Evolutionary conservation across 2,888 invertebrate species (phyloP).

Genomic region (Limnephilus auricula): DNA sequence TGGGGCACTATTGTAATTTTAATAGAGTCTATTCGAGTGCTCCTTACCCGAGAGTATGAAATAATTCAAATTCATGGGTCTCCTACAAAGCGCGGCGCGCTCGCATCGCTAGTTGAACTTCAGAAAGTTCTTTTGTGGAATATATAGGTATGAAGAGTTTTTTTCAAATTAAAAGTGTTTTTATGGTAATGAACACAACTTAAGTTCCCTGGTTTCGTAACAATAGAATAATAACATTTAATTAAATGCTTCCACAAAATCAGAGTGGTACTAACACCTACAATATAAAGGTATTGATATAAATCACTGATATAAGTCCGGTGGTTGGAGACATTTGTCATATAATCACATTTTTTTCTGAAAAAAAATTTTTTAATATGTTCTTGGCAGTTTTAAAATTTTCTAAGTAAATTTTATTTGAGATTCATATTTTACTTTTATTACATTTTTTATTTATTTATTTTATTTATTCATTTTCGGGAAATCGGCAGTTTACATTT

Average conservation of each 20-base stretch:
- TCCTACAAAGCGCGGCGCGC: conserved; percentile 2
- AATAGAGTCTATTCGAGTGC: conserved; percentile 60
- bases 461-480: no score
- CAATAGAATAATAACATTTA: conserved; percentile 8
- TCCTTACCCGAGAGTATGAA: conserved; percentile 53
- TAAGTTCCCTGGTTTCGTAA: neutral
- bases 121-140: conserved; percentile 42
- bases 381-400: no score
- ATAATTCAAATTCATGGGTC: conserved; percentile 61
- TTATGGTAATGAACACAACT: conserved; percentile 21
- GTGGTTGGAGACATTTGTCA: no score
- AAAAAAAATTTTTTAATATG: no score
- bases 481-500: no score
- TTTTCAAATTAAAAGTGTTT: conserved; percentile 32
- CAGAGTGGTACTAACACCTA: neutral
- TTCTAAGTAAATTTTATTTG: no score
- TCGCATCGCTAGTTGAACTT: conserved; percentile 17
- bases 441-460: no score
- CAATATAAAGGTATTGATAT: no score
- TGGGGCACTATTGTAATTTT: conserved; percentile 65
- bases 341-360: no score
- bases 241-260: neutral
- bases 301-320: no score
- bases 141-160: conserved; percentile 17
- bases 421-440: no score